Evolutionary conservation across 2,888 invertebrate species (phyloP).

Genomic region (Seira sanloemensis): DNA sequence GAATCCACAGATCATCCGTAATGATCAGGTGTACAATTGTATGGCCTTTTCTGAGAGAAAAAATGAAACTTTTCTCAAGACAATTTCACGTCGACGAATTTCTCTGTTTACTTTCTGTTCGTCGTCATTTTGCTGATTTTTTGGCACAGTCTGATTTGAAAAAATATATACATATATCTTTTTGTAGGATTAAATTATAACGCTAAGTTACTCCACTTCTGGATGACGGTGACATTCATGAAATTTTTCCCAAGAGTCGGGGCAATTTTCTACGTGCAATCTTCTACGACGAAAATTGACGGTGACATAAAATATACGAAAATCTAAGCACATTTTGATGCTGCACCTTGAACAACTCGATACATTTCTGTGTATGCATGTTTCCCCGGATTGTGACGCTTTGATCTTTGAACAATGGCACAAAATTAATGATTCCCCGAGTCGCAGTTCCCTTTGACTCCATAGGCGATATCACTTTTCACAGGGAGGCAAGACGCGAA

Average conservation of each 20-base stretch:
- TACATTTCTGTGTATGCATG: neutral
- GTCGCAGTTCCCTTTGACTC: neutral
- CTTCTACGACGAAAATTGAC: too few relatives aligned
- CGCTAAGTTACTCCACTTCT: constrained; percentile 59
- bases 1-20: constrained; percentile 52
- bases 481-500: too few relatives aligned
- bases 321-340: too few relatives aligned
- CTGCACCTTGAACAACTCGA: too few relatives aligned
- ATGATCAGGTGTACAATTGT: constrained; percentile 38
- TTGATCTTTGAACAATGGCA: neutral
- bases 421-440: constrained; percentile 10
- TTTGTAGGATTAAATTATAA: constrained; percentile 3
- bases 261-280: too few relatives aligned
- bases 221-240: constrained; percentile 59
- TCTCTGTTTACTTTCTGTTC: too few relatives aligned
- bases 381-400: neutral
- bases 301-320: too few relatives aligned
- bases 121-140: neutral
- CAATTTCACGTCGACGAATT: neutral
- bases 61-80: constrained; percentile 16
- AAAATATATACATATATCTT: constrained; percentile 14
- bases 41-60: constrained; percentile 18
- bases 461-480: neutral
- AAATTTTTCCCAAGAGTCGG: constrained; percentile 22
- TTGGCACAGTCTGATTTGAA: neutral